Evolutionary conservation across 2,797 vertebrate genomes (phyloP).

Genomic region (Typhlichthys subterraneus): DNA sequence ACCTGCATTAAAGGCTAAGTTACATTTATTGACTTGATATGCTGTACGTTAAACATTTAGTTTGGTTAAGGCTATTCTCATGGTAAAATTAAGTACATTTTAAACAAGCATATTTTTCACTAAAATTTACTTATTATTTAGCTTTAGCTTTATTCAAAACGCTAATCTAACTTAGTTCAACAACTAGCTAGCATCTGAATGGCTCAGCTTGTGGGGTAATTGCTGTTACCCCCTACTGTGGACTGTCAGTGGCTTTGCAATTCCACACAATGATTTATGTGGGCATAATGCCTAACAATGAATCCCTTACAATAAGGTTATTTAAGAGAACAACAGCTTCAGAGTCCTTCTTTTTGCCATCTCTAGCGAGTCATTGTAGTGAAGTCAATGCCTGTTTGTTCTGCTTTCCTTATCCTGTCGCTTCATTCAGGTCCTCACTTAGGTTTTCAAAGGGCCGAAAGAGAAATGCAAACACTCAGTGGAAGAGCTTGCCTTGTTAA

Average conservation of each 20-base stretch:
- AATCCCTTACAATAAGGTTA: constrained; percentile 47
- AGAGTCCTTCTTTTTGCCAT: constrained; percentile 9
- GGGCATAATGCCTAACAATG: constrained; percentile 48
- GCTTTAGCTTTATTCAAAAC: too few relatives aligned
- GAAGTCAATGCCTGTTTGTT: constrained; percentile 57
- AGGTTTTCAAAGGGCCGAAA: constrained; percentile 22
- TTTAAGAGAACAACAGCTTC: constrained; percentile 52
- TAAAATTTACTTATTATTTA: too few relatives aligned
- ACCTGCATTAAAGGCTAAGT: not conserved
- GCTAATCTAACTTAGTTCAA: not conserved
- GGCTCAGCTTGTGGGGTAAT: constrained; percentile 38
- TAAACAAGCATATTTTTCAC: too few relatives aligned
- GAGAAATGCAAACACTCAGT: constrained; percentile 48
- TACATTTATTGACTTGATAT: not conserved
- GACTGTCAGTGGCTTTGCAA: constrained; percentile 25
- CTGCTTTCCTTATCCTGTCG: constrained; percentile 34
- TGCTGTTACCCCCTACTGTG: constrained; percentile 37
- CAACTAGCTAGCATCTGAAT: constrained; percentile 33
- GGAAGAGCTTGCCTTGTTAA: constrained; percentile 15
- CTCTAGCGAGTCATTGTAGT: constrained; percentile 42
- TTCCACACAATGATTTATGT: constrained; percentile 51
- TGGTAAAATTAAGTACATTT: too few relatives aligned
- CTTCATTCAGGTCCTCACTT: constrained; percentile 3
- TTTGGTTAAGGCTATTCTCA: not conserved
- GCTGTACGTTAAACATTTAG: not conserved